Conservation (phyloP, 53 echinoderm and acorn worm genomes). For the Antedon mediterranea region DNA sequence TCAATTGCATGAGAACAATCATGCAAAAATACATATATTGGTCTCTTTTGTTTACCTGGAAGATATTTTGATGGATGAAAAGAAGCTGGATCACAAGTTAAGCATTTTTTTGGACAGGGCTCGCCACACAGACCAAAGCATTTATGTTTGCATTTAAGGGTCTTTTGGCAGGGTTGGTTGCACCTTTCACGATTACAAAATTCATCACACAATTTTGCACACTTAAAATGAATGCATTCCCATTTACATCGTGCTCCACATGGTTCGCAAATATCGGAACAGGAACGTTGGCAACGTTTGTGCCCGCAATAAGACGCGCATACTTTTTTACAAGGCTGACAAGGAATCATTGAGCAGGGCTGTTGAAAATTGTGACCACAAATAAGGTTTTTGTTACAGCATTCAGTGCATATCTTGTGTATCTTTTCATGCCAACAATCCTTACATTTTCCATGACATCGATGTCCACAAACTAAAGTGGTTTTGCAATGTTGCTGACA, state of each 20-base stretch:
- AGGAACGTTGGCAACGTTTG: constrained; percentile 44
- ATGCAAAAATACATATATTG: constrained; percentile 44
- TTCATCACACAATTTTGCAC: constrained; percentile 18
- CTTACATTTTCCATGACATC: constrained; percentile 47
- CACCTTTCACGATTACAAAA: not conserved
- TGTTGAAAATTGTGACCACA: constrained; percentile 41
- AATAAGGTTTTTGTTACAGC: constrained; percentile 22
- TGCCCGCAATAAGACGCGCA: constrained; percentile 67
- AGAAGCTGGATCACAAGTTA: constrained; percentile 34
- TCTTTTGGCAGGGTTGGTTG: constrained; percentile 13
- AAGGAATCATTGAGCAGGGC: constrained; percentile 46
- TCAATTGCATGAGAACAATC: constrained; percentile 67
- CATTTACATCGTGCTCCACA: constrained; percentile 71
- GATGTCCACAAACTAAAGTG: constrained; percentile 56
- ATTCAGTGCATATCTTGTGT: constrained; percentile 1
- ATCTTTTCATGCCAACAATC: constrained; percentile 21
- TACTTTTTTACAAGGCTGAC: constrained; percentile 17
- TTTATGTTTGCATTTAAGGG: constrained; percentile 47
- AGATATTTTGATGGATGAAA: not conserved
- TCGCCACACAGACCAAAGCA: constrained; percentile 94
- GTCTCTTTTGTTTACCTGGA: not conserved
- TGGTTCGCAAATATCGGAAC: constrained; percentile 47
- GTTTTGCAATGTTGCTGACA: constrained; percentile 20
- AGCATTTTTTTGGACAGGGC: constrained; percentile 68
- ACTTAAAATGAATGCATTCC: constrained; percentile 49